These are phyloP conservation scores for Leucophenga maculata DNA, from an alignment of 2,888 invertebrate species.

Conservation along the genomic window DNA sequence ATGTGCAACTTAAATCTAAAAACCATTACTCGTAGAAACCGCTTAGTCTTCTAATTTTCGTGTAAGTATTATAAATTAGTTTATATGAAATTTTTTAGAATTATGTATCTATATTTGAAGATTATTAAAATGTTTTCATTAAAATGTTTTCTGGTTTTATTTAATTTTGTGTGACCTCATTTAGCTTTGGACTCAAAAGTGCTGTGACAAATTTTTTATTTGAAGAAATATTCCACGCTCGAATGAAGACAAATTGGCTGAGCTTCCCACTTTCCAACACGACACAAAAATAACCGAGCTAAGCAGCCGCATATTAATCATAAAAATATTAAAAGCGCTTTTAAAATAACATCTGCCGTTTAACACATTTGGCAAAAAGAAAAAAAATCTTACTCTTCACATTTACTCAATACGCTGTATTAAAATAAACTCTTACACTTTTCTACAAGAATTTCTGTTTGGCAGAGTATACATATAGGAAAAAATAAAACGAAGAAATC, in stretches of 20 bases:
- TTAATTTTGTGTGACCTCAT: background rate
- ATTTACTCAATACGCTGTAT: no score
- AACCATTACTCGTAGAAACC: no score
- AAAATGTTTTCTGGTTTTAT: background rate
- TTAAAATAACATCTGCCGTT: constrained; percentile 63
- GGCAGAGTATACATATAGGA: background rate
- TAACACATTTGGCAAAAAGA: constrained; percentile 67
- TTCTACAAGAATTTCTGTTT: no score
- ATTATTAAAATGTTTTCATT: no score
- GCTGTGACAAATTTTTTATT: background rate
- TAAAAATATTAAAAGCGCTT: constrained; percentile 44
- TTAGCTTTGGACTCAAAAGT: background rate
- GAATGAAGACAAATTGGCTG: constrained; percentile 63
- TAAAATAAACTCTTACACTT: no score
- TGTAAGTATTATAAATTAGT: no score
- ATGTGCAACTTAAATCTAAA: no score
- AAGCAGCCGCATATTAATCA: background rate
- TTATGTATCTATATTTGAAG: no score
- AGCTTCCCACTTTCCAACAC: constrained; percentile 30
- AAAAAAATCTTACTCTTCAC: constrained; percentile 26
- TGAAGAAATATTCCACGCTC: constrained; percentile 57
- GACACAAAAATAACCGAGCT: background rate
- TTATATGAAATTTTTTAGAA: no score
- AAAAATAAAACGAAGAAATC: background rate
- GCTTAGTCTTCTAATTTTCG: no score